These are phyloP conservation scores for Arctopsyche grandis DNA, from an alignment of 1,140 invertebrate species.

Conservation along the genomic window DNA sequence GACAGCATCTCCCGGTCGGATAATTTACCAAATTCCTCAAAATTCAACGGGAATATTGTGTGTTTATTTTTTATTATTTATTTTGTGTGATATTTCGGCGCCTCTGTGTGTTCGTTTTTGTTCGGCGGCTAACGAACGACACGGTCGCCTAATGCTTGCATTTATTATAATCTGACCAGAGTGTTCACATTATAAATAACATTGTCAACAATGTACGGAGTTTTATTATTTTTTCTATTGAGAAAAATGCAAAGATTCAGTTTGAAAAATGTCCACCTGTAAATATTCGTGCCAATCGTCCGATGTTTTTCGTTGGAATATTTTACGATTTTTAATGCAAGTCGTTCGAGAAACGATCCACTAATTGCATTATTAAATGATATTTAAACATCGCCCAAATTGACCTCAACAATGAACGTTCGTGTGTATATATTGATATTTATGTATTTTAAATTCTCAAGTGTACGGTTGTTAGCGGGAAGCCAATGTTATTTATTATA, in stretches of 20 bases:
- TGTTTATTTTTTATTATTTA: neutral
- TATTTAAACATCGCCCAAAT: constrained; percentile 11
- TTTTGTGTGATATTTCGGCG: too few relatives aligned
- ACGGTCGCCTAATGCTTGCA: too few relatives aligned
- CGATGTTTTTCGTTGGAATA: too few relatives aligned
- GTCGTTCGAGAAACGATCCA: neutral
- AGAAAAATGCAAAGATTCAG: too few relatives aligned
- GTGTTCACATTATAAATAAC: too few relatives aligned
- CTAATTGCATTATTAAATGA: constrained; percentile 29
- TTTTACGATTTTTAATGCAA: neutral
- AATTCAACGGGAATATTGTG: neutral
- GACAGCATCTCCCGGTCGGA: neutral
- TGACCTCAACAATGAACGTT: neutral
- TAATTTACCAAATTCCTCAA: constrained; percentile 34
- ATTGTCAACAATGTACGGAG: too few relatives aligned
- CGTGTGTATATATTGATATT: constrained; percentile 34
- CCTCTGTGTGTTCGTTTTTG: too few relatives aligned
- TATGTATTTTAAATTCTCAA: constrained; percentile 35
- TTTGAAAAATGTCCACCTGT: too few relatives aligned
- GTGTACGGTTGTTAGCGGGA: constrained; percentile 31
- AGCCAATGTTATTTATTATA: constrained; percentile 41
- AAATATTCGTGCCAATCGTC: too few relatives aligned
- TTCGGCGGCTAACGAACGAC: too few relatives aligned
- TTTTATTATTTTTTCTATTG: too few relatives aligned
- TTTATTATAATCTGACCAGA: too few relatives aligned